Evolutionary conservation across 2,797 vertebrate species (phyloP).

Genomic region (Periparus ater): DNA sequence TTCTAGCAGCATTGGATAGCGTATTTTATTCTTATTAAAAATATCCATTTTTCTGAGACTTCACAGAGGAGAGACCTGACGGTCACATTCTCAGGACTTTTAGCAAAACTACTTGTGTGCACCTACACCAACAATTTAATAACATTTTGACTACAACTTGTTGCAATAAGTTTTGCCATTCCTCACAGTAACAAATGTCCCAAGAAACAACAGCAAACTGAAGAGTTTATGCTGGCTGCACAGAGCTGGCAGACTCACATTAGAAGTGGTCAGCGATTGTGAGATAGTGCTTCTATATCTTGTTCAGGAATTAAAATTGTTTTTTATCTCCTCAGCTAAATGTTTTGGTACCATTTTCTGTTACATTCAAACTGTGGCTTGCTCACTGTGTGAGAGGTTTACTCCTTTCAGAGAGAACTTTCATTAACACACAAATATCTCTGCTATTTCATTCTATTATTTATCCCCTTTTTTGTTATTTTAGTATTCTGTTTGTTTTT

Average conservation of each 20-base stretch:
- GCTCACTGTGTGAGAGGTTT: not conserved
- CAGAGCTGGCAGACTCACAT: not conserved
- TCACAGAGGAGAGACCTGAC: accelerated
- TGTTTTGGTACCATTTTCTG: not conserved
- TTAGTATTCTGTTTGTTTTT: not conserved
- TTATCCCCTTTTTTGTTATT: not conserved
- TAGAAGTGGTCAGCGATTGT: not conserved
- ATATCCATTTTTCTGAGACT: not conserved
- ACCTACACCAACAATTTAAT: not conserved
- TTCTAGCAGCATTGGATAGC: not conserved
- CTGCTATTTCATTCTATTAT: not conserved
- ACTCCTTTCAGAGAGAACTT: not conserved
- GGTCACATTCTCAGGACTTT: not conserved
- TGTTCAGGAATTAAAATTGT: not conserved
- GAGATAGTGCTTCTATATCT: not conserved
- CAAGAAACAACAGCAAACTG: not conserved
- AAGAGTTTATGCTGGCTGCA: not conserved
- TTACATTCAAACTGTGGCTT: accelerated
- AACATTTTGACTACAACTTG: not conserved
- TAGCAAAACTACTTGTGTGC: not conserved
- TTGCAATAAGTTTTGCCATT: not conserved
- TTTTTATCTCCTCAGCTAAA: not conserved
- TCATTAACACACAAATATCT: not conserved
- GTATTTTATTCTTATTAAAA: not conserved
- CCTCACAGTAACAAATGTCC: not conserved